Base-by-base conservation (phyloP, 2,888 invertebrate species). In the Meteorus cinctellus region DNA sequence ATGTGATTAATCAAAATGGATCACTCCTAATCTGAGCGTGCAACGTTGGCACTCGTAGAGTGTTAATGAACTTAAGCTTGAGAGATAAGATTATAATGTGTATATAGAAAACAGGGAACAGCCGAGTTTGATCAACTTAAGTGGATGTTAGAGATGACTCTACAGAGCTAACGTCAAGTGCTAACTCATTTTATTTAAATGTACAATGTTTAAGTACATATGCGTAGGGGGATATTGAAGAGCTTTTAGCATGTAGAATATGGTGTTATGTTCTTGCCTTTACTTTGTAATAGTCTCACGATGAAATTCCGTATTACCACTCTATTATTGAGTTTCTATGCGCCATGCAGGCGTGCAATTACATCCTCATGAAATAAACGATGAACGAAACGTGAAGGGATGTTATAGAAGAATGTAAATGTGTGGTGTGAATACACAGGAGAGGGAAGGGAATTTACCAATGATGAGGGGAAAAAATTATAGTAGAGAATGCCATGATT, bases 221-320 rank as follows among this genome's bases (percentile, higher is more conserved):
- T 55, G 6, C n/a, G 24, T 55, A 8, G 24, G 10, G 4, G 8
- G 1, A 48, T 48, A 48, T 41, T 12, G 12, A 55, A n/a, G 55
- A 19, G 19, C 19, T 55, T 55, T 55, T 55, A 55, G 6, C 34
- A 31, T 63, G 34, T 36, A 24, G 65, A 31, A 2, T 14, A 41
- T 27, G 8, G 3, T 41, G 65, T 65, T 24, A 14, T 24, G 36
- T 36, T 41, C 45, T 66, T 36, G 60, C 51, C 48, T 62, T 67
- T 48, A 68, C 71, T n/a, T 29, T 45, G 24, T 63, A 31, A 63
- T 62, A 41, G 62, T 71, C 41, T 41, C 27, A 19, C 70, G 66
- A 60, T 78, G 76, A 76, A 78, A 78, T 76, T 76, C 72, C 76
- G 68, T 74, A 78, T 78, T 73, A 78, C 70, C 70, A 27, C 62